phyloP scores from a whole-genome alignment of 2,888 invertebrate genomes.

The Minunthozetes semirufus region DNA sequence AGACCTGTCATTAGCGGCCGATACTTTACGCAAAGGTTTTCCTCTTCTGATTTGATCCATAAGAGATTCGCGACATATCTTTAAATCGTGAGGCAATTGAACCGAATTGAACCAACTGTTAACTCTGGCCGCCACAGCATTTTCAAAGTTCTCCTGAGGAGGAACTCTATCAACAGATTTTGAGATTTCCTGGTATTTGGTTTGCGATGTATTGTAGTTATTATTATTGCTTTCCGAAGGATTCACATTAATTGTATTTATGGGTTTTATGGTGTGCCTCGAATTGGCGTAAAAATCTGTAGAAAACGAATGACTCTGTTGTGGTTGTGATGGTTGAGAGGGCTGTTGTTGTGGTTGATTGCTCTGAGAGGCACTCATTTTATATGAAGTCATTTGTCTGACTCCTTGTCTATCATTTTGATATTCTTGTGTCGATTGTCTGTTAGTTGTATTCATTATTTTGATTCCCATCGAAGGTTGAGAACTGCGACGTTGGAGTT shows the following conservation, averaged over 20 bases:
- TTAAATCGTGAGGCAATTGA: constrained; percentile 62
- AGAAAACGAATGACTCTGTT: not conserved
- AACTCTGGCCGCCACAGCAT: constrained; percentile 52
- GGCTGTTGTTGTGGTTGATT: not conserved
- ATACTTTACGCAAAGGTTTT: constrained; percentile 65
- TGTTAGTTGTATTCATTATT: not conserved
- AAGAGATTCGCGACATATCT: constrained; percentile 73
- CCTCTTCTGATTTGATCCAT: constrained; percentile 90
- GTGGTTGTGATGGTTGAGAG: not conserved
- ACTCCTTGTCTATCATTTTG: not conserved
- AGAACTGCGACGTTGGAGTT: constrained; percentile 14
- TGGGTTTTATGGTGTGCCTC: no score
- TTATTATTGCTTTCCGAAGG: constrained; percentile 22
- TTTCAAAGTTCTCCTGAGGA: constrained; percentile 42
- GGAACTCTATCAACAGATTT: constrained; percentile 14
- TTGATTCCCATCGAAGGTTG: constrained; percentile 20
- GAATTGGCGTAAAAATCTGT: constrained; percentile 4
- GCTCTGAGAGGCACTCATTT: not conserved
- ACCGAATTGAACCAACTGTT: constrained; percentile 59
- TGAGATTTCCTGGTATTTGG: not conserved
- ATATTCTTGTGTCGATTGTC: not conserved
- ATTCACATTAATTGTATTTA: not conserved
- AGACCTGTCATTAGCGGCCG: constrained; percentile 39
- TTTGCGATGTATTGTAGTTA: not conserved
- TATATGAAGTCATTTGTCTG: not conserved